These are phyloP conservation scores for Philopedon plagiatum DNA, from an alignment of 2,888 invertebrate species.

Conservation along the genomic window DNA sequence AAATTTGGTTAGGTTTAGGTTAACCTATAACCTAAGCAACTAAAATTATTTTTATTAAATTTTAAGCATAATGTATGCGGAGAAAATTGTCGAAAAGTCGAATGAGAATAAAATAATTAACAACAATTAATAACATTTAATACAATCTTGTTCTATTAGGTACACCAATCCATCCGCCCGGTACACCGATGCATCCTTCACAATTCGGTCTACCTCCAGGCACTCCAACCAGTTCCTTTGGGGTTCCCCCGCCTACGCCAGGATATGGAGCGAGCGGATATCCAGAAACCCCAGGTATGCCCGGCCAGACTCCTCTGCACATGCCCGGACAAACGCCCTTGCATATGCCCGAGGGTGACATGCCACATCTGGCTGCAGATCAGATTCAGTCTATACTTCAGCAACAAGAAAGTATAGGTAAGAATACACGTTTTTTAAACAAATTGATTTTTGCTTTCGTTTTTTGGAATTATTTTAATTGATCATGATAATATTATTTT, in stretches of 20 bases:
- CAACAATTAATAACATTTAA: too few species aligned
- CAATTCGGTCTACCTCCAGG: conserved; percentile 70
- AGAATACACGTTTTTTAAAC: conserved; percentile 42
- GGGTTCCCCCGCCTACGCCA: conserved; percentile 42
- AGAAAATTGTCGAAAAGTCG: too few species aligned
- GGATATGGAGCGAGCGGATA: conserved; percentile 49
- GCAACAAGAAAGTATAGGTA: conserved; percentile 63
- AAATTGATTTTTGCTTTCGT: not conserved
- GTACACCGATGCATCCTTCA: conserved; percentile 48
- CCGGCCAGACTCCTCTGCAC: conserved; percentile 65
- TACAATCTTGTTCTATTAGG: too few species aligned
- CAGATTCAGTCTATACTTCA: conserved; percentile 69
- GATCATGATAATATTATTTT: too few species aligned
- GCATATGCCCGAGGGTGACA: conserved; percentile 69
- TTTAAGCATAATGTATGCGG: too few species aligned
- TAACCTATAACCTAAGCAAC: too few species aligned
- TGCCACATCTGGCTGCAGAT: conserved; percentile 77
- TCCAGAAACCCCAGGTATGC: conserved; percentile 51
- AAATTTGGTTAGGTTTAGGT: too few species aligned
- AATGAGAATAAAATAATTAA: too few species aligned
- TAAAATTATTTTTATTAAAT: too few species aligned
- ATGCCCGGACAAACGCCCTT: conserved; percentile 64
- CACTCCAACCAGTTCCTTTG: conserved; percentile 47
- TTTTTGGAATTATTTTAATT: too few species aligned
- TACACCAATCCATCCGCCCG: conserved; percentile 45